These are phyloP conservation scores for Caenorhabditis sp. DNA, from an alignment of 2,888 invertebrate genomes.

Conservation along the genomic window DNA sequence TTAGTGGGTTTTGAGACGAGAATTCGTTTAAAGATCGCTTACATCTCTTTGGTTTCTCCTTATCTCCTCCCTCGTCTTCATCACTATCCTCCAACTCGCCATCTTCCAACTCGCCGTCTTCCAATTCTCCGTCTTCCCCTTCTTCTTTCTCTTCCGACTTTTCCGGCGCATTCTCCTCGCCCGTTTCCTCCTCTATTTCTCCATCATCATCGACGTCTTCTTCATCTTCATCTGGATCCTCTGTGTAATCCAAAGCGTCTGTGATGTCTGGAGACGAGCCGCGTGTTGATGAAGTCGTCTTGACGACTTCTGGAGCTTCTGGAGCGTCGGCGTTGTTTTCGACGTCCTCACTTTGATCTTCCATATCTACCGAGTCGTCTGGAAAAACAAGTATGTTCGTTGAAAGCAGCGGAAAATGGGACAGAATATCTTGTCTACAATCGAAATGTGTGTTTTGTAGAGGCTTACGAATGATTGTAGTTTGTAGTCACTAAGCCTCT, in stretches of 20 bases:
- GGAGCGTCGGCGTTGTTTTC: background rate
- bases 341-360: too few relatives aligned
- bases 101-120: conserved; percentile 58
- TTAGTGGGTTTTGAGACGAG: too few relatives aligned
- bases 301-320: background rate
- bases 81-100: conserved; percentile 61
- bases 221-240: conserved; percentile 48
- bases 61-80: conserved; percentile 13
- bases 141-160: conserved; percentile 31
- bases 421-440: too few relatives aligned
- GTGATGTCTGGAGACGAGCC: conserved; percentile 20
- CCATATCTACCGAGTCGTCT: too few relatives aligned
- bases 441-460: background rate
- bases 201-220: conserved; percentile 1
- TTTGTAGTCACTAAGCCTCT: background rate
- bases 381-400: too few relatives aligned
- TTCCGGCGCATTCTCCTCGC: background rate
- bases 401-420: too few relatives aligned
- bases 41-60: conserved; percentile 36
- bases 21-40: background rate
- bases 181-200: background rate
- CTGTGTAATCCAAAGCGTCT: conserved; percentile 52
- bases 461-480: background rate
- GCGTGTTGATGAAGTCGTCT: background rate
- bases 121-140: conserved; percentile 47